Evolutionary conservation across 2,888 invertebrate genomes (phyloP), one percentile per base, ranked within the genome.

Genomic region (Caenorhabditis japonica): DNA sequence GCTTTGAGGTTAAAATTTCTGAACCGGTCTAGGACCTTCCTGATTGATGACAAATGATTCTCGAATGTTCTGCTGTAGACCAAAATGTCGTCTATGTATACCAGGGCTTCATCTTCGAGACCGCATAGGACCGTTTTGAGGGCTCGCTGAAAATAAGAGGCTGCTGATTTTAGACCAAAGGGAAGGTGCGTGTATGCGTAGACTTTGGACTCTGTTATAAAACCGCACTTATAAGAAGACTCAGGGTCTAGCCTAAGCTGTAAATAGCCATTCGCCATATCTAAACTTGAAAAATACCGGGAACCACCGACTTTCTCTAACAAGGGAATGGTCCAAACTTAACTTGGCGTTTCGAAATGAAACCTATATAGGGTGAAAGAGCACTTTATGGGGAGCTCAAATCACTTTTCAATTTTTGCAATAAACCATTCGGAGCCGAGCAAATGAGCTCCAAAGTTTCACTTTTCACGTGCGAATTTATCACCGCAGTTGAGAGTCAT

Each of bases 11-110:
- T 62, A 30, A 71, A 76, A 0, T 12, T 13, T 0, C 70, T 30
- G 19, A 76, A 71, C 1, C 76, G 17, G 19, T 52, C 23, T 0
- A 75, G 34, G 2, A 76, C 75, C 17, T 49, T 66, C 10, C 59
- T 15, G 0, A 75, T 34, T 4, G 60, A 38, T 0, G 13, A 13
- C 3, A 75, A 10, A 38, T 75, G 75, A 7, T 59, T 13, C 7
- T 58, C 53, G 39, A 72, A 64, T n/a, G 34, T 49, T 8, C 46
- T 51, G 30, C 39, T 36, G 34, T 41, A 64, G 12, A 76, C 33
- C 3, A 71, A 25, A 2, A 77, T 56, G 43, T 77, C 77, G 46
- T 77, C 77, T 10, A 77, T 53, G 53, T 77, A 77, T 2, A 44
- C 61, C 5, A 62, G 15, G 4, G 55, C 61, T 36, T 69, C 52